Percentiles rank a stretch among this genome's conserved stretches.
Evolutionary conservation across 2,113 vertebrate genomes (phyloP).

Genomic region (Nibea albiflora): DNA sequence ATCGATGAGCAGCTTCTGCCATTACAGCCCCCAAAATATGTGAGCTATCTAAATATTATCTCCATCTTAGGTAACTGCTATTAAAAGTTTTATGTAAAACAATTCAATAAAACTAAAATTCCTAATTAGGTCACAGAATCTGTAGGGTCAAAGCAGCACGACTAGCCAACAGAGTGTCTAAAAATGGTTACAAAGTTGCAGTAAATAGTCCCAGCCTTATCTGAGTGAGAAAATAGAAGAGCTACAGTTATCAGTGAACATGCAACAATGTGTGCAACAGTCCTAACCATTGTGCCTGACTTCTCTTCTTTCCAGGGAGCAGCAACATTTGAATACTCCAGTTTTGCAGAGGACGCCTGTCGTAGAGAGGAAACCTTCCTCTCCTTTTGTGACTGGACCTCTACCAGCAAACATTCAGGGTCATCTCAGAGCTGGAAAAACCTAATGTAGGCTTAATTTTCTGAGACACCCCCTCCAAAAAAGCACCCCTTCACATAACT

Average conservation of each 20-base stretch:
- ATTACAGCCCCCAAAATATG: not conserved
- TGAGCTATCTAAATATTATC: not conserved
- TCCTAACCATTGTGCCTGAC: conserved; percentile 14
- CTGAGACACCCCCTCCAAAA: conserved; percentile 87
- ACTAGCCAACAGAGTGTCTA: not conserved
- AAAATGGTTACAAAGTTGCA: not conserved
- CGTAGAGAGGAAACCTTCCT: conserved; percentile 75
- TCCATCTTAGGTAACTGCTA: not conserved
- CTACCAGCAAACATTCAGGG: conserved; percentile 83
- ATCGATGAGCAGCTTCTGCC: not conserved
- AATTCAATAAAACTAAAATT: not conserved
- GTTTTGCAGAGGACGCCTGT: conserved; percentile 83
- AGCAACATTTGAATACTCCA: conserved; percentile 93
- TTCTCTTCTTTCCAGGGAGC: conserved; percentile 85
- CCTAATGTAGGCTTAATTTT: conserved; percentile 82
- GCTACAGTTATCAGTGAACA: too few species aligned
- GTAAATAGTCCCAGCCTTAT: not conserved
- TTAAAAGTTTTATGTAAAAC: not conserved
- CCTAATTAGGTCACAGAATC: not conserved
- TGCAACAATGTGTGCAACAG: not conserved
- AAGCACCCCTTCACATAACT: conserved; percentile 82
- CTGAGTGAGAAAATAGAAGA: not conserved
- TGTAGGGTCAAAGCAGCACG: not conserved
- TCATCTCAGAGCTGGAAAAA: conserved; percentile 86
- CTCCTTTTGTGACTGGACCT: conserved; percentile 86